These are phyloP conservation scores for Phenganax subtilis DNA, from an alignment of 92 coral and sea anemone genomes.

Conservation along the genomic window DNA sequence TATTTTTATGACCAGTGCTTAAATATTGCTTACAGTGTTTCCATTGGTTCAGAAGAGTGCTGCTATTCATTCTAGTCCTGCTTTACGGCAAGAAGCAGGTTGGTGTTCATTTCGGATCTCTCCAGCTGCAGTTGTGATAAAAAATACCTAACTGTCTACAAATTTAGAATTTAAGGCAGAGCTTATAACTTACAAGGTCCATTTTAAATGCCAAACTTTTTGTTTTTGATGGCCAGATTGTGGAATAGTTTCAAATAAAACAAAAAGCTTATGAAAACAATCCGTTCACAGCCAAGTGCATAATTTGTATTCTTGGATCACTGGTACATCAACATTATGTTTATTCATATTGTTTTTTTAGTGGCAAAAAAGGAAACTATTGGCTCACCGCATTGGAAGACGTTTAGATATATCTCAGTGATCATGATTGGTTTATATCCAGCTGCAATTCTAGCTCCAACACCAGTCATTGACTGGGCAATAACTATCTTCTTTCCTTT, in stretches of 20 bases:
- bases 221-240: too few species aligned
- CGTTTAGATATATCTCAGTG: conserved; percentile 74
- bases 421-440: conserved; percentile 77
- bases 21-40: not conserved
- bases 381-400: conserved; percentile 78
- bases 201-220: too few species aligned
- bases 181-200: too few species aligned
- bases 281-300: not conserved
- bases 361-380: conserved; percentile 14
- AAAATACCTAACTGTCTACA: too few species aligned
- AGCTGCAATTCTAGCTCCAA: conserved; percentile 79
- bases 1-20: too few species aligned
- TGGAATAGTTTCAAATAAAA: not conserved
- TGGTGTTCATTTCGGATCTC: not conserved
- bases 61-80: conserved; percentile 24
- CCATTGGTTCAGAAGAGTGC: conserved; percentile 5
- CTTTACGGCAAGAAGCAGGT: conserved; percentile 14
- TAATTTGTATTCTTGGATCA: too few species aligned
- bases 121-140: not conserved
- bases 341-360: not conserved
- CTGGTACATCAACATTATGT: not conserved
- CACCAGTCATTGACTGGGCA: conserved; percentile 94
- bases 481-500: conserved; percentile 83
- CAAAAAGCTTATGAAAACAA: not conserved
- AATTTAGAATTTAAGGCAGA: too few species aligned